phyloP scores from a whole-genome alignment of 2,113 vertebrate species.

The Muscicapa adusta region DNA sequence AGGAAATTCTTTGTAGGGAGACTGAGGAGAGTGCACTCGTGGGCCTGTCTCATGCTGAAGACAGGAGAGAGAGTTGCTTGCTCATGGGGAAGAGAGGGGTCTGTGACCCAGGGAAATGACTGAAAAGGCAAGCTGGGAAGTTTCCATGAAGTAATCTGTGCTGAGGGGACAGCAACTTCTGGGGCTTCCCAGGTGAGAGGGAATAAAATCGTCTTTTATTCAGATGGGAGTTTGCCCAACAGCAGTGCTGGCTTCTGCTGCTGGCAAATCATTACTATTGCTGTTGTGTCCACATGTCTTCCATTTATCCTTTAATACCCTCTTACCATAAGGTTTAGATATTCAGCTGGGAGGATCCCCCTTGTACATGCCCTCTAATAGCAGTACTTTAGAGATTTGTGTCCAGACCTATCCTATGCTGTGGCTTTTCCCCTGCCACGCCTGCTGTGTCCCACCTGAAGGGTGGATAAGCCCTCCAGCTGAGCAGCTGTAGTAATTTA shows the following conservation, averaged over 20 bases:
- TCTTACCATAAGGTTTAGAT: not conserved
- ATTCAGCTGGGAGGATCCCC: not conserved
- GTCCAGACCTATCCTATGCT: not conserved
- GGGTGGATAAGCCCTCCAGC: not conserved
- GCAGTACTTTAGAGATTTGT: not conserved
- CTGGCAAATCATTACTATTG: not conserved
- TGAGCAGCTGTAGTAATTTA: not conserved
- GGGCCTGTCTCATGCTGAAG: not conserved
- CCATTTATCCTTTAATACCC: not conserved
- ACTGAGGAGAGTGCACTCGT: not conserved
- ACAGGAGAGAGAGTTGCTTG: not conserved
- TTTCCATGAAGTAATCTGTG: not conserved
- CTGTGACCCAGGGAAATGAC: not conserved
- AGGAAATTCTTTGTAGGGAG: not conserved
- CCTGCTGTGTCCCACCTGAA: not conserved
- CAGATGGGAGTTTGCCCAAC: not conserved
- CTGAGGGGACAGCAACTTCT: not conserved
- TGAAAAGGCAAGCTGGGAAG: not conserved
- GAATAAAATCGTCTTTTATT: not conserved
- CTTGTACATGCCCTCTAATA: not conserved
- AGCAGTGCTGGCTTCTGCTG: not conserved
- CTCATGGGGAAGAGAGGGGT: not conserved
- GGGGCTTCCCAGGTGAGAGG: not conserved
- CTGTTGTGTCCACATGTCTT: not conserved
- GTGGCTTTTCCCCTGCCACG: not conserved